Percentiles rank a stretch among this genome's conserved stretches.
These are phyloP conservation scores for Phymorhynchus buccinoides DNA, from an alignment of 1,140 invertebrate species.

Conservation along the genomic window DNA sequence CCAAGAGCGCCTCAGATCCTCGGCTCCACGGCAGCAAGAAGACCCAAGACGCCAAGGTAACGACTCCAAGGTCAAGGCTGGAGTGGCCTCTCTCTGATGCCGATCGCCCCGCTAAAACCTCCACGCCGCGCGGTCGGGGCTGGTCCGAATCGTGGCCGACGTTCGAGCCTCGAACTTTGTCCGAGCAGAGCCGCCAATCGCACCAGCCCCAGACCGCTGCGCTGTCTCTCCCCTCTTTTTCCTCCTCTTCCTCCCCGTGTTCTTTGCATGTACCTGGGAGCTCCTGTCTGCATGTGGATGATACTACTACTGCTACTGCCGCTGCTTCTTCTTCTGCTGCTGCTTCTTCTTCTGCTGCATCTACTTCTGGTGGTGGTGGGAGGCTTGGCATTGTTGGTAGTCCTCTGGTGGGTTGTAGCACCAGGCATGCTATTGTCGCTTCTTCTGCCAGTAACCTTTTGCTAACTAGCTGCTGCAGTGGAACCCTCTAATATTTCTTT, in stretches of 20 bases:
- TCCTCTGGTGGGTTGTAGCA: conserved; percentile 37
- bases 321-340: too few species aligned
- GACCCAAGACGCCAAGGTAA: conserved; percentile 13
- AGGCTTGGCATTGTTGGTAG: not conserved
- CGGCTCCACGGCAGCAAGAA: conserved; percentile 17
- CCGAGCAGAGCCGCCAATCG: conserved; percentile 27
- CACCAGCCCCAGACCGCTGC: not conserved
- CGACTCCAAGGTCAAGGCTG: conserved; percentile 25
- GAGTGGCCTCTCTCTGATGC: conserved; percentile 18
- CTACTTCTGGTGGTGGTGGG: conserved; percentile 17
- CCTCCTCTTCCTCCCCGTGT: not conserved
- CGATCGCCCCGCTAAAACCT: conserved; percentile 25
- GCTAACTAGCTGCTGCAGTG: not conserved
- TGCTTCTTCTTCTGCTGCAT: too few species aligned
- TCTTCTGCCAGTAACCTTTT: too few species aligned
- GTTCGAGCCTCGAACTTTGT: not conserved
- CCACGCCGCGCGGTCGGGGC: conserved; percentile 21
- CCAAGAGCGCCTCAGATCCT: conserved; percentile 30
- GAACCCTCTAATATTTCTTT: too few species aligned
- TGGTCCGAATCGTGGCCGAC: conserved; percentile 1
- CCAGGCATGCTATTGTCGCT: conserved; percentile 41
- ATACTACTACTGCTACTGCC: not conserved
- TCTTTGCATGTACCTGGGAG: conserved; percentile 21
- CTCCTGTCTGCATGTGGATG: conserved; percentile 24
- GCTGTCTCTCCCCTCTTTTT: conserved; percentile 4